These are phyloP conservation scores for Delia radicum DNA, from an alignment of 1,140 invertebrate genomes.

Conservation along the genomic window DNA sequence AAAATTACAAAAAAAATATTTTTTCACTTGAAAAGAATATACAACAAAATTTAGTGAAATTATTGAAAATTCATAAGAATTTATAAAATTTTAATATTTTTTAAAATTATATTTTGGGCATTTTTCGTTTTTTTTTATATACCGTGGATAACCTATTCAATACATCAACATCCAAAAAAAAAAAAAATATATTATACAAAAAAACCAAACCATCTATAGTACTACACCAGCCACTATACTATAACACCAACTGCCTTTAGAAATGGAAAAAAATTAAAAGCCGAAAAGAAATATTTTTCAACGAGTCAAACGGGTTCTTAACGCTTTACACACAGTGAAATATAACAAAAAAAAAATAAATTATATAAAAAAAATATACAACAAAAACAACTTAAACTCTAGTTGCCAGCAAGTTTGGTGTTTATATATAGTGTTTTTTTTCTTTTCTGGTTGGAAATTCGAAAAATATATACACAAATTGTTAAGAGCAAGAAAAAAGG, in stretches of 20 bases:
- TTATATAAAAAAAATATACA: constrained; percentile 7
- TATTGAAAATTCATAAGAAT: too few species aligned
- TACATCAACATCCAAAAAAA: too few species aligned
- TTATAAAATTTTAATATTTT: too few species aligned
- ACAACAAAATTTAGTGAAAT: too few species aligned
- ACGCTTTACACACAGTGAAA: constrained; percentile 27
- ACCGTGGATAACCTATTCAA: too few species aligned
- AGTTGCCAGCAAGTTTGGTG: constrained; percentile 23
- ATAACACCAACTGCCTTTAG: constrained; percentile 2
- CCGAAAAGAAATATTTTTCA: constrained; percentile 33
- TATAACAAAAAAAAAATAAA: constrained; percentile 9
- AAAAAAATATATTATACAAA: neutral
- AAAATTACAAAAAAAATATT: too few species aligned
- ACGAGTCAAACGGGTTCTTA: constrained; percentile 32
- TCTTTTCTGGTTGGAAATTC: constrained; percentile 13
- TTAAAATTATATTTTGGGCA: too few species aligned
- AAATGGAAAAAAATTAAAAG: constrained; percentile 27
- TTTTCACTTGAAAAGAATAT: too few species aligned
- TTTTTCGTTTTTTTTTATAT: too few species aligned
- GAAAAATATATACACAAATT: constrained; percentile 4
- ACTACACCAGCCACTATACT: neutral
- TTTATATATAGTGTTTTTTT: constrained; percentile 19
- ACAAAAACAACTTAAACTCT: constrained; percentile 14
- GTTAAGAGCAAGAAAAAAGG: neutral
- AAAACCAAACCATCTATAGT: neutral